Conservation (phyloP, 2,113 vertebrate genomes). For the Tylochromis polylepis region DNA sequence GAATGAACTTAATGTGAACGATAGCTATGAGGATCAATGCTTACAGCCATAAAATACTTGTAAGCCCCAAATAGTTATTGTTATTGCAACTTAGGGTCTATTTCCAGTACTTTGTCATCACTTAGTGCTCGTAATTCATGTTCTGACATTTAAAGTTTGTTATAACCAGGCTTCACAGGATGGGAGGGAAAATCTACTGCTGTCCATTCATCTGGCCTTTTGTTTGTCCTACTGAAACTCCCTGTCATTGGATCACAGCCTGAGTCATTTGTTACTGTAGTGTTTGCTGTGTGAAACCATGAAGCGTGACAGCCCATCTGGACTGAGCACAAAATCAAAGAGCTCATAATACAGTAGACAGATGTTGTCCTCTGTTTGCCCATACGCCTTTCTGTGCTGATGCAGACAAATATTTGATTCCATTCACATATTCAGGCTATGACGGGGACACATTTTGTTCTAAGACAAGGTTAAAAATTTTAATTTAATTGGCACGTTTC, state of each 20-base stretch:
- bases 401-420: conserved; percentile 34
- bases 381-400: background rate
- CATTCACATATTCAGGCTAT: background rate
- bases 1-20: background rate
- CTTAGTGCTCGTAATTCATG: background rate
- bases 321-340: conserved; percentile 60
- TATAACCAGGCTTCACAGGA: background rate
- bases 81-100: background rate
- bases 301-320: conserved; percentile 57
- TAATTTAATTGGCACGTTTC: conserved; percentile 25
- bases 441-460: background rate
- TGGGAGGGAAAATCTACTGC: background rate
- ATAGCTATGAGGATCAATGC: background rate
- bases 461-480: conserved; percentile 36
- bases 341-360: conserved; percentile 46
- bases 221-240: conserved; percentile 43
- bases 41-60: background rate
- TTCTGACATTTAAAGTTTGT: conserved; percentile 25
- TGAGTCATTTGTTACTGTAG: conserved; percentile 53
- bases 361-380: conserved; percentile 49
- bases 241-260: conserved; percentile 45
- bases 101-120: background rate
- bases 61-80: background rate
- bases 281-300: conserved; percentile 25
- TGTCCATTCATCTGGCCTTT: conserved; percentile 43